phyloP scores from a whole-genome alignment of 2,888 invertebrate genomes.

The Notodonta ziczac region DNA sequence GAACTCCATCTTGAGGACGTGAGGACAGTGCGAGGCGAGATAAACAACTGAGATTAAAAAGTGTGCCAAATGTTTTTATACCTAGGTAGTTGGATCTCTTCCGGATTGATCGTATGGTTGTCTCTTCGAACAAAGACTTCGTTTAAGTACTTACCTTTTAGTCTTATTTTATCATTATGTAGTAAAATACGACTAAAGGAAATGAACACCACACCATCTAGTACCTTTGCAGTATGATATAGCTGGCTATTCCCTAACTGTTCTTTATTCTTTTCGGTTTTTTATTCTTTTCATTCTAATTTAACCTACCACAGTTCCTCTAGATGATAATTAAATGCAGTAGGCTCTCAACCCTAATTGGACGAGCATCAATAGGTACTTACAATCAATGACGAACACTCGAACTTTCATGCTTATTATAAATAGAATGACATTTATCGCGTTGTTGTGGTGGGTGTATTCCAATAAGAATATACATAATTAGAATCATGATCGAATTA shows the following conservation, averaged over 20 bases:
- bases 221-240: too few species aligned
- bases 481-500: conserved; percentile 51
- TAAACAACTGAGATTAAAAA: conserved; percentile 36
- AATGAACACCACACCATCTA: too few species aligned
- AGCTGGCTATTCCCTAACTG: too few species aligned
- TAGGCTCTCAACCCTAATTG: conserved; percentile 22
- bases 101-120: conserved; percentile 37
- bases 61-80: conserved; percentile 49
- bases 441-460: conserved; percentile 15
- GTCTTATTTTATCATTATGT: too few species aligned
- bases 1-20: conserved; percentile 40
- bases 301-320: too few species aligned
- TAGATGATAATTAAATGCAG: too few species aligned
- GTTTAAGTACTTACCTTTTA: too few species aligned
- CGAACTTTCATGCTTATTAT: conserved; percentile 54
- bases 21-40: conserved; percentile 18
- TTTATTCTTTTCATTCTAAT: too few species aligned
- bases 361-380: conserved; percentile 33
- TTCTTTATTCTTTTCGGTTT: too few species aligned
- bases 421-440: conserved; percentile 55
- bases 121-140: conserved; percentile 12
- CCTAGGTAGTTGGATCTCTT: conserved; percentile 39
- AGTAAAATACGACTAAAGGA: too few species aligned
- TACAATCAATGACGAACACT: conserved; percentile 42
- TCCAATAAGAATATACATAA: conserved; percentile 36